Evolutionary conservation across 2,888 invertebrate species (phyloP), one percentile per base, ranked within the genome.

Genomic region (Glaucopsyche alexis): DNA sequence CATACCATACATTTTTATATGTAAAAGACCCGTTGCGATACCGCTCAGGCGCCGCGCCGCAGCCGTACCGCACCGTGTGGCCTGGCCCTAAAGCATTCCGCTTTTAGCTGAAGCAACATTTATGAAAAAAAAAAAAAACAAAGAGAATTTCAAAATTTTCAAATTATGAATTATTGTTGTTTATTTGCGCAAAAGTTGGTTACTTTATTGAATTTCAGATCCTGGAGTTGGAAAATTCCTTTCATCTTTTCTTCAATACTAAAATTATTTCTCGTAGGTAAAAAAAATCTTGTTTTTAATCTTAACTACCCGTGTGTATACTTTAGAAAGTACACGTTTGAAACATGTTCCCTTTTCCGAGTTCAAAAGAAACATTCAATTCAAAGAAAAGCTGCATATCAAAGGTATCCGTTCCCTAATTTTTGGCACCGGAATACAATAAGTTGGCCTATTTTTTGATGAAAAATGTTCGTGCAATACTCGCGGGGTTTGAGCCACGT

Each of bases 161-260:
- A 5, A 19, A 19, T 29, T 29, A 29, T 29, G 29, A 29, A 29
- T 29, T 38, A 16, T 7, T 60, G 47, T 47, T 5, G 4, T 13
- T 47, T 29, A 60, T 60, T 60, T 60, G 29, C 13, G 19, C 29
- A 29, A 60, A 60, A 38, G 60, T 60, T 19, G 55, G 55, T 13
- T 60, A 13, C 14, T 38, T 60, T 60, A 60, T 60, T 60, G 60
- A 29, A 38, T 60, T 60, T 60, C 29, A 60, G 29, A 13, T 60
- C 38, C 60, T 9, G 60, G 7, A 60, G 13, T 60, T 38, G 60
- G 60, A 14, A 29, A 13, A 60, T 19, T 60, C 55, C 6, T 60
- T 60, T 60, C 19, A 29, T 38, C n/a, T 29, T 16, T 60, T 60
- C 38, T 38, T 38, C 29, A 60, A 60, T 60, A 55, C 55, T 55